Conservation (phyloP, 2,888 invertebrate genomes). For the Beris chalybata region DNA sequence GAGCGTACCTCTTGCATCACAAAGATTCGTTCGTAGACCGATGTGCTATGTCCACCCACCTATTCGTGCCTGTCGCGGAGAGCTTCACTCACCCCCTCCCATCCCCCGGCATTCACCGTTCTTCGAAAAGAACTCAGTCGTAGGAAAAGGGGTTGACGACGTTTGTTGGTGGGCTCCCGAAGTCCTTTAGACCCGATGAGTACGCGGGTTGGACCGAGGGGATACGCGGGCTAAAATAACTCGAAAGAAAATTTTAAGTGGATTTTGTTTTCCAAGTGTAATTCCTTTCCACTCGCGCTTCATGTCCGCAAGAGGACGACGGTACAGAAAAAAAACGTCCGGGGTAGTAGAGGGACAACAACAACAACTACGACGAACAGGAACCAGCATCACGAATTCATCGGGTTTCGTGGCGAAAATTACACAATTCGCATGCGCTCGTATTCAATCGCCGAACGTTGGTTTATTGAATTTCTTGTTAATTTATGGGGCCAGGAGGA, state of each 20-base stretch:
- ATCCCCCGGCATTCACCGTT: too few species aligned
- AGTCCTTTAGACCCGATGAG: constrained; percentile 5
- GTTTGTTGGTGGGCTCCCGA: constrained; percentile 9
- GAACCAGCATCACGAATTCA: constrained; percentile 15
- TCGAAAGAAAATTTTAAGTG: constrained; percentile 34
- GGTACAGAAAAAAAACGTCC: constrained; percentile 13
- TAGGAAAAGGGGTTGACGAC: constrained; percentile 22
- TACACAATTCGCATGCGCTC: constrained; percentile 33
- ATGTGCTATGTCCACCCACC: too few species aligned
- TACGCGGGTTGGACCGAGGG: background rate
- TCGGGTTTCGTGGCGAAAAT: constrained; percentile 18
- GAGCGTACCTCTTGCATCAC: background rate
- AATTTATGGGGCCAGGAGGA: constrained; percentile 30
- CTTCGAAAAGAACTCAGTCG: constrained; percentile 8
- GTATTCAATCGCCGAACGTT: constrained; percentile 29
- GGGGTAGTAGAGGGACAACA: background rate
- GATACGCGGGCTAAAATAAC: constrained; percentile 27
- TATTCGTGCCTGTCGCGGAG: too few species aligned
- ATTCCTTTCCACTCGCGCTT: constrained; percentile 18
- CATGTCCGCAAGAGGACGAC: background rate
- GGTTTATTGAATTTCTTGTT: constrained; percentile 33
- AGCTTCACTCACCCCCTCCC: too few species aligned
- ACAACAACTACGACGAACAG: background rate
- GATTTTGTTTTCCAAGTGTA: constrained; percentile 34
- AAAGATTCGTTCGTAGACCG: background rate